These are phyloP conservation scores for Macroglossus sobrinus DNA, from an alignment of 2,113 vertebrate species.

Conservation along the genomic window DNA sequence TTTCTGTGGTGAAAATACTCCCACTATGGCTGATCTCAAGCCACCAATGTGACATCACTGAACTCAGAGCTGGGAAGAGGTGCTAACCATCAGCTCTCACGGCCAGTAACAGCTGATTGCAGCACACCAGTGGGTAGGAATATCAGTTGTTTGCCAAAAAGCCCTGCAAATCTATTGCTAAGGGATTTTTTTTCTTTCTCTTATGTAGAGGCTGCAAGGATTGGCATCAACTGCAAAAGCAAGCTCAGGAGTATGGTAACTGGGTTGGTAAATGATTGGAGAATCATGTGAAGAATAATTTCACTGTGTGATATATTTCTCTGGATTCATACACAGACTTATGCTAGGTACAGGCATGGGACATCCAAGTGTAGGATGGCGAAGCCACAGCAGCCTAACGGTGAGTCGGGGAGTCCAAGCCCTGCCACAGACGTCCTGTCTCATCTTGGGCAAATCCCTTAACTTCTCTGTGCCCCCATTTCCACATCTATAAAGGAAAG, in stretches of 20 bases:
- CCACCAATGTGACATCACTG: background rate
- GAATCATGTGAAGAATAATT: background rate
- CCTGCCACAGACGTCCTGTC: background rate
- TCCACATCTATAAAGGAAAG: background rate
- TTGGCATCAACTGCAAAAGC: background rate
- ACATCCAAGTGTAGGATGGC: background rate
- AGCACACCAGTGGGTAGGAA: background rate
- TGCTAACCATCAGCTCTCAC: background rate
- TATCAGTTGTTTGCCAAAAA: background rate
- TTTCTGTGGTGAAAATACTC: background rate
- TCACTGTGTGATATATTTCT: background rate
- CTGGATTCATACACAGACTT: background rate
- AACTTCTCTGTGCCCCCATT: background rate
- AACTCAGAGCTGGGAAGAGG: background rate
- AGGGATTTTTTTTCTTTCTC: background rate
- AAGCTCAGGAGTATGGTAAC: background rate
- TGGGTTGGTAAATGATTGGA: background rate
- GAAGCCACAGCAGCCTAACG: background rate
- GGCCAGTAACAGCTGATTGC: background rate
- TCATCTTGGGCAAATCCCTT: background rate
- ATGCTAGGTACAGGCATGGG: accelerated
- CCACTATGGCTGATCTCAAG: background rate
- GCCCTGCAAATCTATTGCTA: background rate
- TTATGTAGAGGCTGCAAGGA: background rate
- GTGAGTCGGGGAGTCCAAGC: background rate